Conservation (phyloP, 2,888 invertebrate genomes). For the Yponomeuta plumbellus region DNA sequence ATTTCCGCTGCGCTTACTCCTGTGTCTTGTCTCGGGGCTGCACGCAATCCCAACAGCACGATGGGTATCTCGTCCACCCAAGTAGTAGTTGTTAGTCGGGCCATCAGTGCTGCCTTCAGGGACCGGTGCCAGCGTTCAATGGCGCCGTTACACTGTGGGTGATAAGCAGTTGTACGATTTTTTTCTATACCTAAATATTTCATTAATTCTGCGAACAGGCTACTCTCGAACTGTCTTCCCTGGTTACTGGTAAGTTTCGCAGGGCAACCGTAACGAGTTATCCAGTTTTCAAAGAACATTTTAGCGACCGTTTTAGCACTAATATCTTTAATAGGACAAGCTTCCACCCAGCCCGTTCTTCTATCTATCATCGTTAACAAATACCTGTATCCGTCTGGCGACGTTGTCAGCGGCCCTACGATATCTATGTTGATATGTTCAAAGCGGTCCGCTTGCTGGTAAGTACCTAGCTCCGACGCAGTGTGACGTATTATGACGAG, state of each 20-base stretch:
- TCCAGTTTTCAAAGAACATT: constrained; percentile 26
- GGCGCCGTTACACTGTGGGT: constrained; percentile 25
- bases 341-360: constrained; percentile 27
- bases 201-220: constrained; percentile 22
- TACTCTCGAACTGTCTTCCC: constrained; percentile 24
- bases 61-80: constrained; percentile 31
- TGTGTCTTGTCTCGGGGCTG: constrained; percentile 24
- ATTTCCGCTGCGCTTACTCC: constrained; percentile 30
- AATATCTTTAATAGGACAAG: constrained; percentile 29
- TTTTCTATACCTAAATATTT: constrained; percentile 23
- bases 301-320: constrained; percentile 28
- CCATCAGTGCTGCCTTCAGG: constrained; percentile 26
- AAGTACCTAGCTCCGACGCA: constrained; percentile 15
- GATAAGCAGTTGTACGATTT: constrained; percentile 25
- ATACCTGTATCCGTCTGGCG: constrained; percentile 7
- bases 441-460: constrained; percentile 18
- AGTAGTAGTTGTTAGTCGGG: constrained; percentile 13
- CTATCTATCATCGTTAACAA: constrained; percentile 23
- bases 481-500: constrained; percentile 13
- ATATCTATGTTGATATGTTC: constrained; percentile 27
- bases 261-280: constrained; percentile 26
- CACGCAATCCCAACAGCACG: constrained; percentile 34
- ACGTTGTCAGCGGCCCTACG: constrained; percentile 23
- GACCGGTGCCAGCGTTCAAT: constrained; percentile 28
- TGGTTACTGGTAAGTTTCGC: constrained; percentile 24